Evolutionary conservation across 2,113 vertebrate genomes (phyloP), one percentile per base, ranked within the genome.

Genomic region (Periophthalmus modestus): DNA sequence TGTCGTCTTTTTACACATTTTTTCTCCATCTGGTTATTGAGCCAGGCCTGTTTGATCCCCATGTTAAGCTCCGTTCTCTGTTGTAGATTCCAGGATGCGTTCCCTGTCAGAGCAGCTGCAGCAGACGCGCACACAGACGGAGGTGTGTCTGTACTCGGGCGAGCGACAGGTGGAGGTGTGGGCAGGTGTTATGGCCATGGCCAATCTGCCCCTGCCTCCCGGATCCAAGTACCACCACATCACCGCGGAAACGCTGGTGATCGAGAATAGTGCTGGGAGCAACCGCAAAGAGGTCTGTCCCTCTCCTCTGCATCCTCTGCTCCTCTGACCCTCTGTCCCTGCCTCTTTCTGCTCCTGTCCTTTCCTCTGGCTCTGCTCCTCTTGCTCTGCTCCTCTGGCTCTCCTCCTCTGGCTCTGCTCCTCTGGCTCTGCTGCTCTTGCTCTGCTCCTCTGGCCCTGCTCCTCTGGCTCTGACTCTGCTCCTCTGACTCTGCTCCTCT

Each of bases 161-260:
- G 89, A 89, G 19, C 77, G 89, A 10, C 88, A 85, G 59, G 82
- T 88, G 67, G 93, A 94, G 62, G 87, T 93, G 33, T 83, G 89
- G 14, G 75, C 84, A 0, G 86, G 82, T 0, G 90, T 94, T 3
- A 77, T 78, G 65, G 75, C 85, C 1, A 91, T 94, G 88, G 90
- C 92, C 1, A 86, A 85, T 58, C 73, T 94, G 34, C 82, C 92
- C 0, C 61, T 94, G 43, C 94, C 94, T 0, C 93, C 92, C 2
- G 90, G 91, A 52, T 89, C 85, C 36, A 94, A 94, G 71, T 94
- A 94, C 65, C 77, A 55, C 4, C 78, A 89, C 79, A 88, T 94
- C 1, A 13, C 89, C 14, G 93, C 92, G 3, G 93, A 94, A 73
- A 84, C 66, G 58, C 90, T 94, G 90, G 74, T 93, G 55, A 88